These are phyloP conservation scores for Mystacornis crossleyi DNA, from an alignment of 2,113 vertebrate genomes.

Conservation along the genomic window DNA sequence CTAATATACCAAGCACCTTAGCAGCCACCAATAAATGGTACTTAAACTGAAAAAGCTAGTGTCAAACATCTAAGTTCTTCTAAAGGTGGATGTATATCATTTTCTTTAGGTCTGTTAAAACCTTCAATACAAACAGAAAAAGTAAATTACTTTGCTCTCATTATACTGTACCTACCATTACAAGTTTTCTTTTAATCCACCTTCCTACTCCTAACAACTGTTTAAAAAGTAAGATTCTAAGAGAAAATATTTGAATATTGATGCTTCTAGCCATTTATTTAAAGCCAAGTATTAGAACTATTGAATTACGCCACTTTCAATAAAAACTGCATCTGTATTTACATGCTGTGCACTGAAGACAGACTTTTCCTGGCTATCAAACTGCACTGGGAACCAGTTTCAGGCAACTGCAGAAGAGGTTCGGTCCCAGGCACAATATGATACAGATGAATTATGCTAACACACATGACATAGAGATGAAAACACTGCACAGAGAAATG, in stretches of 20 bases:
- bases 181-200: neutral
- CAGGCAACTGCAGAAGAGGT: neutral
- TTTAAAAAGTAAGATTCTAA: neutral
- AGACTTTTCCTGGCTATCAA: neutral
- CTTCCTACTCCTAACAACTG: neutral
- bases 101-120: neutral
- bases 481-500: neutral
- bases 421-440: neutral
- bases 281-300: neutral
- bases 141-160: neutral
- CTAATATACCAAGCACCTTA: neutral
- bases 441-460: neutral
- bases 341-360: fast-evolving
- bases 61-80: neutral
- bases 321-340: neutral
- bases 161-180: neutral
- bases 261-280: neutral
- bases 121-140: neutral
- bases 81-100: neutral
- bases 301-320: neutral
- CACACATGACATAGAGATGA: neutral
- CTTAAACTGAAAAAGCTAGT: neutral
- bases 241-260: neutral
- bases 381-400: neutral
- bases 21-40: neutral